These are phyloP conservation scores for Venusia cambrica DNA, from an alignment of 2,888 invertebrate genomes.

Conservation along the genomic window DNA sequence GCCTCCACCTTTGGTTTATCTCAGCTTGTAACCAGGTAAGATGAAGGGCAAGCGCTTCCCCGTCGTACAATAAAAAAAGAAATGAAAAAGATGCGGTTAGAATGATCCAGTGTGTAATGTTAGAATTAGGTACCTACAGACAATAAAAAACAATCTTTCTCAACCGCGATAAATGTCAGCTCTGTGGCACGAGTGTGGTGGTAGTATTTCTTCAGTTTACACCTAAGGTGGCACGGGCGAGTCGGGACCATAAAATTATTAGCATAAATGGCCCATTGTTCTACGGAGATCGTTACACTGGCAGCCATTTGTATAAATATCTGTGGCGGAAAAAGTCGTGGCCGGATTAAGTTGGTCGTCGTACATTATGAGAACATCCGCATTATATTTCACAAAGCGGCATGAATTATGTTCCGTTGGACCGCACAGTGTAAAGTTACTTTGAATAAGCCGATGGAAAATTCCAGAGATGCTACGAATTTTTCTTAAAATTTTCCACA, in stretches of 20 bases:
- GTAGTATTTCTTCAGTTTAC: slow-evolving; percentile 26
- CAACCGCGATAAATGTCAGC: too few species aligned
- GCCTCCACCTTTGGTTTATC: too few species aligned
- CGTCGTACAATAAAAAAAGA: too few species aligned
- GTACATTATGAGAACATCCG: slow-evolving; percentile 74
- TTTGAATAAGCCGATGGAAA: slow-evolving; percentile 56
- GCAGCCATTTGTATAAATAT: slow-evolving; percentile 57
- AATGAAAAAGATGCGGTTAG: too few species aligned
- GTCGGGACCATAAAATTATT: slow-evolving; percentile 34
- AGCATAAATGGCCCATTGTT: slow-evolving; percentile 38
- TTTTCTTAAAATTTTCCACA: slow-evolving; percentile 25
- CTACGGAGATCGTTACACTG: slow-evolving; percentile 45
- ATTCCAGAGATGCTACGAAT: slow-evolving; percentile 39
- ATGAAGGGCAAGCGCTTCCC: too few species aligned
- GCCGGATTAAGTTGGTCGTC: slow-evolving; percentile 69
- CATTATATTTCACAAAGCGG: slow-evolving; percentile 71
- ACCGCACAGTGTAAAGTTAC: slow-evolving; percentile 59
- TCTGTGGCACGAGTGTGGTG: too few species aligned
- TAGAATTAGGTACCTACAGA: too few species aligned
- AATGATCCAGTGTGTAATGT: too few species aligned
- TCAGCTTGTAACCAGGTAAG: background rate
- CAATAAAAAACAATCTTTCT: too few species aligned
- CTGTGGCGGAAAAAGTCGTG: slow-evolving; percentile 61
- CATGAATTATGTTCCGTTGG: slow-evolving; percentile 67
- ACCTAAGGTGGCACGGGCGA: slow-evolving; percentile 29